Conservation (phyloP, 1,140 invertebrate genomes). For the Pectinophora gossypiella region DNA sequence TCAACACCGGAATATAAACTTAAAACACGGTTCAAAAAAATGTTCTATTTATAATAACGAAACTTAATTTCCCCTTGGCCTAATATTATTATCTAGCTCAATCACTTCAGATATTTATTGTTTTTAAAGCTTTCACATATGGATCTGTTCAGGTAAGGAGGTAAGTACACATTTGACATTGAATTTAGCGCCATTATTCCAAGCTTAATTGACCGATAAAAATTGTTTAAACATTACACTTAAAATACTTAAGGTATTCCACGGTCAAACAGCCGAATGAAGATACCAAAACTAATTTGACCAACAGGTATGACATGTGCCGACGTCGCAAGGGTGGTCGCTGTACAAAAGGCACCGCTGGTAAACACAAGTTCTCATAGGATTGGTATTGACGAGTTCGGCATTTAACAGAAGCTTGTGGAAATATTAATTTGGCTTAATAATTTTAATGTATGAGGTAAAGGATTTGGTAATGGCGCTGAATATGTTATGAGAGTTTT, state of each 20-base stretch:
- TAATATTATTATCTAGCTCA: too few relatives aligned
- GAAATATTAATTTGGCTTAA: conserved; percentile 62
- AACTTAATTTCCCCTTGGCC: too few relatives aligned
- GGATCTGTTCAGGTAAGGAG: conserved; percentile 31
- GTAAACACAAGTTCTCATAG: conserved; percentile 78
- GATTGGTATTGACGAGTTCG: conserved; percentile 45
- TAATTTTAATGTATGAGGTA: conserved; percentile 64
- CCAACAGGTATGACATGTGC: conserved; percentile 96
- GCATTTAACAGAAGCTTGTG: conserved; percentile 65
- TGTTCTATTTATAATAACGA: too few relatives aligned
- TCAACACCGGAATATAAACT: too few relatives aligned
- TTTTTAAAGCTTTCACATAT: not conserved
- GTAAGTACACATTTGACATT: conserved; percentile 24
- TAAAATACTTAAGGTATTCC: not conserved
- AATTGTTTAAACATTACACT: too few relatives aligned
- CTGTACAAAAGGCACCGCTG: conserved; percentile 97
- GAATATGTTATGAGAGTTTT: too few relatives aligned
- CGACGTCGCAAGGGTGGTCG: conserved; percentile 94
- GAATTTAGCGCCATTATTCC: conserved; percentile 59
- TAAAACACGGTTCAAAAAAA: too few relatives aligned
- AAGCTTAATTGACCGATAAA: conserved; percentile 13
- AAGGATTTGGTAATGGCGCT: conserved; percentile 73
- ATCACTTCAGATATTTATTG: too few relatives aligned
- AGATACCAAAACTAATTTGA: conserved; percentile 58
- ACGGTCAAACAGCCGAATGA: conserved; percentile 27